Evolutionary conservation across 1,140 invertebrate genomes (phyloP), one percentile per base, ranked within the genome.

Genomic region (Matsumurasca onukii): DNA sequence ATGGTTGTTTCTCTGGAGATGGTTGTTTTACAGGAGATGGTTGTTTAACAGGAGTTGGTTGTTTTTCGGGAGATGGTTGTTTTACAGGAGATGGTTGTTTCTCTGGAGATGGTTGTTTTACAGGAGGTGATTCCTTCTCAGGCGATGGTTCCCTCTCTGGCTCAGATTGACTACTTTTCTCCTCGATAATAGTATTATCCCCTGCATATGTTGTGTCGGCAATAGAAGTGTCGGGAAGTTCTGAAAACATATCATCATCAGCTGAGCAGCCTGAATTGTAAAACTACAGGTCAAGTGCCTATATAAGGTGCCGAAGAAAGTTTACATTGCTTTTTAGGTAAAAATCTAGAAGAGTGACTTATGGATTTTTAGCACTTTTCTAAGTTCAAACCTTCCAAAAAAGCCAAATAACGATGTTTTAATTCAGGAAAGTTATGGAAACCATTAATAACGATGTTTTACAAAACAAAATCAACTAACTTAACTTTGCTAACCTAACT

Each of bases 101-200:
- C 27, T 64, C 31, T 45, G 52, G 52, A 9, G 5, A 5, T 66
- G 25, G 13, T 45, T n/a, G n/a, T n/a, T n/a, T n/a, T n/a, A n/a
- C n/a, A n/a, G n/a, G 25, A 51, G 63, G 29, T n/a, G 5, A 2
- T n/a, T 66, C 65, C 52, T 22, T 9, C 65, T 66, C 65, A 51
- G 45, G 20, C 24, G 17, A n/a, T 51, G 29, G 34, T 52, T 22
- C 52, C 22, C 59, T 22, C 25, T 67, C 51, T 59, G 17, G 25
- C 39, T 63, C 62, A 67, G 61, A 34, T 25, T 66, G 62, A 17
- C 25, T 31, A 12, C 34, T 48, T 34, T 52, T 66, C 17, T 67
- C 64, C 29, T 70, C 65, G 20, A 22, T 15, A 63, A 20, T 17
- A 12, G 12, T 20, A 52, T 12, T 27, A 22, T 59, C 55, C 24